Percentiles rank a stretch among this genome's conserved stretches.
Conservation (phyloP, 2,113 vertebrate species). For the Fregetta grallaria region DNA sequence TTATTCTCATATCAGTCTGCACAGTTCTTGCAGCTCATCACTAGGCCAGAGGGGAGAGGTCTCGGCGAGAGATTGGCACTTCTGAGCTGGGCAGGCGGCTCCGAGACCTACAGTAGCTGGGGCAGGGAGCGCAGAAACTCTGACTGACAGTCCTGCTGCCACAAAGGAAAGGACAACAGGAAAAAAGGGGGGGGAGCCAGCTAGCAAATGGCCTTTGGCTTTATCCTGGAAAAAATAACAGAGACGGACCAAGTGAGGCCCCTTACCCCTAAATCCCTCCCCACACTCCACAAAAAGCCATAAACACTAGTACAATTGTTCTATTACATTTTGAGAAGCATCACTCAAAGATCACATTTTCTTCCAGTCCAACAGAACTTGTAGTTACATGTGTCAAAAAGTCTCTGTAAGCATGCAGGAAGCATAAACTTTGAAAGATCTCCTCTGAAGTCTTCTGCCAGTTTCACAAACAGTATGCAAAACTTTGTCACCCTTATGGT, state of each 20-base stretch:
- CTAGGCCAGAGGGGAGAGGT: slow-evolving; percentile 66
- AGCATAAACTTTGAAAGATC: slow-evolving; percentile 41
- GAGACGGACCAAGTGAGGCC: slow-evolving; percentile 65
- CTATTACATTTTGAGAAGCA: slow-evolving; percentile 30
- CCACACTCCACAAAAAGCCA: slow-evolving; percentile 23
- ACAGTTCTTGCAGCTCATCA: slow-evolving; percentile 73
- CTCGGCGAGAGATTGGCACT: slow-evolving; percentile 64
- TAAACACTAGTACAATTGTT: slow-evolving; percentile 41
- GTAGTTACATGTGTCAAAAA: slow-evolving; percentile 8
- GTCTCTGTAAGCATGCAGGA: slow-evolving; percentile 23
- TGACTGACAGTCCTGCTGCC: slow-evolving; percentile 69
- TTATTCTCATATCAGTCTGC: slow-evolving; percentile 70
- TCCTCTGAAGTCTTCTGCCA: slow-evolving; percentile 18
- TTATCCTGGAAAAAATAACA: slow-evolving; percentile 77
- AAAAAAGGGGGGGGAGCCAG: slow-evolving; percentile 36
- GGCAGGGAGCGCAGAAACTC: slow-evolving; percentile 54
- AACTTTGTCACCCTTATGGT: neutral
- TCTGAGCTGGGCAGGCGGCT: slow-evolving; percentile 64
- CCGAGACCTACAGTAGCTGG: slow-evolving; percentile 58
- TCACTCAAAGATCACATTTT: slow-evolving; percentile 40
- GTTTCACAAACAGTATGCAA: slow-evolving; percentile 5
- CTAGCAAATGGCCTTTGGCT: slow-evolving; percentile 72
- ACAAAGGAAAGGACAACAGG: slow-evolving; percentile 63
- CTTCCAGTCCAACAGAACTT: slow-evolving; percentile 49
- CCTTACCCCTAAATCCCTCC: slow-evolving; percentile 55